These are phyloP conservation scores for Melanogrammus aeglefinus DNA, from an alignment of 2,797 vertebrate species.

Conservation along the genomic window DNA sequence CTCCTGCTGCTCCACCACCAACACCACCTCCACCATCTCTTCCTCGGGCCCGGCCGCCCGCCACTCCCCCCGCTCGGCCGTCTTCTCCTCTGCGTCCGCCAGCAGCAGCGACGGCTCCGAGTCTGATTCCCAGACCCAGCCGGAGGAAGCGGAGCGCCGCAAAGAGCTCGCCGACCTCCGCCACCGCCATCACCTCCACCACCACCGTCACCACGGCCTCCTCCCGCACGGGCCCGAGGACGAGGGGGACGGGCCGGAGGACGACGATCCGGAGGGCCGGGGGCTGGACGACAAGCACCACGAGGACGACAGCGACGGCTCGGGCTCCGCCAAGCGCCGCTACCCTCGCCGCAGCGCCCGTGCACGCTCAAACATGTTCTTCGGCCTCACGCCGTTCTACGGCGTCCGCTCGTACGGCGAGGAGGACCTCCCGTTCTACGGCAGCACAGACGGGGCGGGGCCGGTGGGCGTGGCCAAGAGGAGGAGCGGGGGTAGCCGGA, in stretches of 20 bases:
- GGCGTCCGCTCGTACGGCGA: conserved; percentile 95
- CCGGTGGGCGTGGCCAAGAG: conserved; percentile 78
- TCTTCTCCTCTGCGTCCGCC: conserved; percentile 72
- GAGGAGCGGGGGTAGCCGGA: conserved; percentile 78
- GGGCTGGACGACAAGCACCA: conserved; percentile 81
- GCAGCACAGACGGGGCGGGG: conserved; percentile 76
- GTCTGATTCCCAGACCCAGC: conserved; percentile 69
- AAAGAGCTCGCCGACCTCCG: conserved; percentile 50
- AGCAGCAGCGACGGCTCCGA: conserved; percentile 78
- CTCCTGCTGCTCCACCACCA: conserved; percentile 60
- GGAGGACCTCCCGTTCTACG: conserved; percentile 92
- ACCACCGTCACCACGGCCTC: conserved; percentile 38
- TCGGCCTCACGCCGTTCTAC: conserved; percentile 94
- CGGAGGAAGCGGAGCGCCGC: conserved; percentile 61
- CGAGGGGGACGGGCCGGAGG: conserved; percentile 64
- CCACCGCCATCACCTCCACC: not conserved
- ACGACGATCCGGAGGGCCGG: conserved; percentile 62
- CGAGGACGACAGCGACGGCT: conserved; percentile 84
- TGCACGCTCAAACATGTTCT: conserved; percentile 99
- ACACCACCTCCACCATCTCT: conserved; percentile 58
- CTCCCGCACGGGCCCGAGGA: conserved; percentile 56
- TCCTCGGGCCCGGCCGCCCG: conserved; percentile 60
- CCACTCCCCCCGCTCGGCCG: conserved; percentile 52
- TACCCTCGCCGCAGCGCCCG: conserved; percentile 95
- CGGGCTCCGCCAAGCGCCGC: conserved; percentile 88